Evolutionary conservation across 2,113 vertebrate species (phyloP), one percentile per base, ranked within the genome.

Genomic region (Corythoichthys intestinalis): DNA sequence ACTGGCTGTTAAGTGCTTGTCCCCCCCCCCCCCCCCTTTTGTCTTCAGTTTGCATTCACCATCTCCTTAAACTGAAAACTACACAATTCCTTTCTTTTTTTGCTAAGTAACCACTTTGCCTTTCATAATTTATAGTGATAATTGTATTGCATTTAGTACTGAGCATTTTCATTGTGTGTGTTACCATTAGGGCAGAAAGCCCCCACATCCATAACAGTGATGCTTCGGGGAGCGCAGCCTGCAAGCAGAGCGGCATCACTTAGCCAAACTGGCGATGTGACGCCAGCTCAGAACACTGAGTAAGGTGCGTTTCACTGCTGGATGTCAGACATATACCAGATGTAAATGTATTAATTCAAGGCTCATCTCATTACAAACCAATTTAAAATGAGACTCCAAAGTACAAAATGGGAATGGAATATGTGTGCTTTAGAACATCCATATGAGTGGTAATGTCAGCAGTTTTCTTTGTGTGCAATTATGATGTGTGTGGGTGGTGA

Each of bases 191-290:
- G 95, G 74, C 89, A 96, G 77, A 99, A 98, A 91, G 94, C 93
- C 9, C 95, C 96, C 0, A 94, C 94, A 0, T 96, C 95, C 67
- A 97, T 98, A 67, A 98, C 94, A 0, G 94, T 98, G 89, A 98
- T 94, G 0, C 91, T 98, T 54, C 90, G 94, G 58, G 94, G 95
- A 67, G 94, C 94, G 1, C 95, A 96, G 79, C 93, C 94, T 15
- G 56, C 56, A 0, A 90, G 88, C 85, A 91, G 94, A 6, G 77
- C 91, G 68, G 88, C 89, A 67, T 81, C 93, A 0, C 86, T 96
- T 20, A 89, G 94, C 88, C 94, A 93, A 64, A 79, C 93, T 1
- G 87, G 83, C 0, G 88, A 86, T 47, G 65, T 79, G 66, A 74
- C 70, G 1, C 65, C 81, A 6, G 49, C 87, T 85, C 85, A 39